Evolutionary conservation across 2,888 invertebrate species (phyloP).

Genomic region (Blastobasis lacticolella): DNA sequence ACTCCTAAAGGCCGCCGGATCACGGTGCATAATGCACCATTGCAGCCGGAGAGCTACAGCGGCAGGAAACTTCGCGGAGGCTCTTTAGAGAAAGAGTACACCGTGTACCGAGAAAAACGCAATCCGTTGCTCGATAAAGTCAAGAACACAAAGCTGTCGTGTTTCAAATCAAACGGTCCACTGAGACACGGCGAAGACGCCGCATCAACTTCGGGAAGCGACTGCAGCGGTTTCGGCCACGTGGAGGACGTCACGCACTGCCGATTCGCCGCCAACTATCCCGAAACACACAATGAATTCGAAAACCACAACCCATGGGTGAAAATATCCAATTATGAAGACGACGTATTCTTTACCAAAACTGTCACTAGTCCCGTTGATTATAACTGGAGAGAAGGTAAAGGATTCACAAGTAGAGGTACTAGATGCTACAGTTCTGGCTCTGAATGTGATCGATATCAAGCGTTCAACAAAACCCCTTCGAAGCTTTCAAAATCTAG

Average conservation of each 20-base stretch:
- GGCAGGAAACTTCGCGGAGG: conserved; percentile 65
- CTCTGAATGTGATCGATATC: conserved; percentile 66
- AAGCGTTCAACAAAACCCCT: conserved; percentile 58
- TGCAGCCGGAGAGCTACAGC: conserved; percentile 61
- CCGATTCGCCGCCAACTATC: conserved; percentile 48
- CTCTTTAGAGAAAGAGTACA: conserved; percentile 73
- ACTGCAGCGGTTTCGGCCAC: conserved; percentile 68
- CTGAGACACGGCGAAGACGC: conserved; percentile 65
- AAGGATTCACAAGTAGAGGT: conserved; percentile 54
- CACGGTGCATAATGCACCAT: conserved; percentile 57
- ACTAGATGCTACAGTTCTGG: conserved; percentile 68
- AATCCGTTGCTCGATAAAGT: conserved; percentile 82
- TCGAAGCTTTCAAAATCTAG: conserved; percentile 67
- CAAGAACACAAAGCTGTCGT: conserved; percentile 80
- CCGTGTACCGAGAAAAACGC: conserved; percentile 76
- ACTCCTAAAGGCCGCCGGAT: conserved; percentile 58
- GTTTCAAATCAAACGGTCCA: conserved; percentile 76
- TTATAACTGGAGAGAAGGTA: conserved; percentile 53
- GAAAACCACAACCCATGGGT: conserved; percentile 70
- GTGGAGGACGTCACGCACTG: conserved; percentile 54
- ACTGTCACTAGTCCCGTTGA: conserved; percentile 49
- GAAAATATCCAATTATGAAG: conserved; percentile 62
- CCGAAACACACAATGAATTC: conserved; percentile 56
- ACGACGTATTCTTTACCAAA: conserved; percentile 64
- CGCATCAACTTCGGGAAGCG: conserved; percentile 68